Conservation (phyloP, 2,113 vertebrate species). For the Dolichallabes microphthalmus region DNA sequence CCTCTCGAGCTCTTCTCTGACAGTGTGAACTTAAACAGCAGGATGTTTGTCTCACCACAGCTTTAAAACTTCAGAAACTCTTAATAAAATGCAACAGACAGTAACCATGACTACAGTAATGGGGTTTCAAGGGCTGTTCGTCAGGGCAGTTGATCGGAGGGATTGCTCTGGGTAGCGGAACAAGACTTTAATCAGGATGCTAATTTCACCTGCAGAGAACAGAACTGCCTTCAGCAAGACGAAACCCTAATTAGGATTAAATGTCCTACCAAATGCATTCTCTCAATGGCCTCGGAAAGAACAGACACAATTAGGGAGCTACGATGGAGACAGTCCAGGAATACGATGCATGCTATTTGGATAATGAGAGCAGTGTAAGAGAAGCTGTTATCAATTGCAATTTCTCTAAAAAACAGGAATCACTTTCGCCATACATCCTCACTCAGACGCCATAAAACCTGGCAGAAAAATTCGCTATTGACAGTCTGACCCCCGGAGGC, state of each 20-base stretch:
- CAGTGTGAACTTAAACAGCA: not conserved
- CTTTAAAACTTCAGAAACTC: constrained; percentile 10
- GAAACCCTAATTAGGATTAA: constrained; percentile 27
- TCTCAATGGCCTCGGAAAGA: not conserved
- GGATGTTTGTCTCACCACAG: not conserved
- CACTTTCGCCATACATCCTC: no score
- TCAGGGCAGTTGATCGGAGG: not conserved
- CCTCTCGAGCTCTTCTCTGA: not conserved
- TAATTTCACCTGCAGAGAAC: constrained; percentile 43
- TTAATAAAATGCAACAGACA: constrained; percentile 17
- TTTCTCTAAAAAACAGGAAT: not conserved
- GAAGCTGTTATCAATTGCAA: not conserved
- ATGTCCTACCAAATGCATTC: not conserved
- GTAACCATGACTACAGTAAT: constrained; percentile 31
- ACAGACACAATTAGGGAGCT: not conserved
- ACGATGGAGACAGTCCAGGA: not conserved
- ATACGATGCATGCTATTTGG: not conserved
- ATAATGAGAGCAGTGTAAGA: not conserved
- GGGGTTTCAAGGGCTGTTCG: constrained; percentile 36
- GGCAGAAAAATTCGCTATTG: no score
- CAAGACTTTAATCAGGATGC: constrained; percentile 41
- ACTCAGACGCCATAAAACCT: no score
- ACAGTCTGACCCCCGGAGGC: no score
- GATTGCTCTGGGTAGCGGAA: constrained; percentile 19
- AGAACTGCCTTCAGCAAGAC: constrained; percentile 33